Percentiles rank a stretch among this genome's conserved stretches.
Conservation (phyloP, 2,888 invertebrate genomes). For the Drosophila niveifrons region DNA sequence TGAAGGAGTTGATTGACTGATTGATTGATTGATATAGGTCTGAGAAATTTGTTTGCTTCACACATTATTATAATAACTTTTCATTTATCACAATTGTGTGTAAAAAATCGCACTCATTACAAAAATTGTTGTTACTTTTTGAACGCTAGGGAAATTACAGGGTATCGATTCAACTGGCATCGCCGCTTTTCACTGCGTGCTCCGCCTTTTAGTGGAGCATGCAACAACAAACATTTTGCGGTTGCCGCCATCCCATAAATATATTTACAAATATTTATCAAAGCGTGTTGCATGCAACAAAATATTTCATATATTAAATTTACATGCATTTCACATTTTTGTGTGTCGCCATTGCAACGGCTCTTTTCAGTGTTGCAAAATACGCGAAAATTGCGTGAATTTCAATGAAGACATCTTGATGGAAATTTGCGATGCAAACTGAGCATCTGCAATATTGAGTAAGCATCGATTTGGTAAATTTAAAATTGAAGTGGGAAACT, state of each 20-base stretch:
- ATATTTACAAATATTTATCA: slow-evolving; percentile 28
- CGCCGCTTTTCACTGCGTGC: neutral
- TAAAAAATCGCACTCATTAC: no score
- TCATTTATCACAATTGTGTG: no score
- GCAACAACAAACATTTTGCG: slow-evolving; percentile 43
- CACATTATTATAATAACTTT: no score
- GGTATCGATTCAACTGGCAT: neutral
- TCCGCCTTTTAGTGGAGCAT: slow-evolving; percentile 9
- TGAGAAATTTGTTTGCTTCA: no score
- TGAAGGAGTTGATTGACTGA: no score
- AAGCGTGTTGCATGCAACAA: slow-evolving; percentile 26
- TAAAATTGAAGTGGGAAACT: no score
- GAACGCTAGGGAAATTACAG: no score
- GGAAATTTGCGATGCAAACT: neutral
- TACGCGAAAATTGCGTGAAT: neutral
- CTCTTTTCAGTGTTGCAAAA: slow-evolving; percentile 2
- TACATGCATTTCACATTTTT: slow-evolving; percentile 22
- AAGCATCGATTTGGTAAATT: no score
- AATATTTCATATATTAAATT: slow-evolving; percentile 36
- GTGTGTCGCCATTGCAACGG: neutral
- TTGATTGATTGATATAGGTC: no score
- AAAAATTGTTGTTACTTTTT: no score
- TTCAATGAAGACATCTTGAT: neutral
- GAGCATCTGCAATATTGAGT: no score
- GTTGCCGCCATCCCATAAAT: slow-evolving; percentile 29